Evolutionary conservation across 92 coral and sea anemone genomes (phyloP).

Genomic region (Diadumene lineata): DNA sequence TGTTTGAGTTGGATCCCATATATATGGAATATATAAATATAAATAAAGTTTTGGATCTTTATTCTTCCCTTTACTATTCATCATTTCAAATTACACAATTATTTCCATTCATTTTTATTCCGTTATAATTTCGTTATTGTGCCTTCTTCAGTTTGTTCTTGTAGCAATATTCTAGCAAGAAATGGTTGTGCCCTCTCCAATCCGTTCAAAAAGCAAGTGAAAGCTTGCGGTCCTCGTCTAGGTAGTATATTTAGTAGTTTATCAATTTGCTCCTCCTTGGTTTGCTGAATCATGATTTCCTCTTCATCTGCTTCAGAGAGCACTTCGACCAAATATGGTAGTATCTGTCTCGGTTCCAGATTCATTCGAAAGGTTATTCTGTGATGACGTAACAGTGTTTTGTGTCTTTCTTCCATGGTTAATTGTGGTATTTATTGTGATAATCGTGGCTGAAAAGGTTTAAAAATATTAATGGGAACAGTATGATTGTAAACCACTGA

Average conservation of each 20-base stretch:
- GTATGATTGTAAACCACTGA: too few relatives aligned
- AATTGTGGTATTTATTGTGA: neutral
- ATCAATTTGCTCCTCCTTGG: slow-evolving; percentile 70
- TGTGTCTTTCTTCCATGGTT: slow-evolving; percentile 66
- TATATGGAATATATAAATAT: too few relatives aligned
- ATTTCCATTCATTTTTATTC: too few relatives aligned
- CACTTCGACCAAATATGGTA: slow-evolving; percentile 64
- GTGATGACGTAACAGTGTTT: slow-evolving; percentile 54
- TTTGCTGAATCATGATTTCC: slow-evolving; percentile 56
- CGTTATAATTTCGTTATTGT: neutral
- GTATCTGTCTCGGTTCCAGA: slow-evolving; percentile 72
- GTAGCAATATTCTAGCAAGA: slow-evolving; percentile 49
- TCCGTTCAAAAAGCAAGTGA: slow-evolving; percentile 62
- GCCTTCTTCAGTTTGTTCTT: slow-evolving; percentile 48
- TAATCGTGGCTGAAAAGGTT: too few relatives aligned
- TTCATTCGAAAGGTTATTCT: slow-evolving; percentile 58
- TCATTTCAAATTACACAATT: too few relatives aligned
- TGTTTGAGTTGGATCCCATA: too few relatives aligned
- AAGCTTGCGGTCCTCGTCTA: slow-evolving; percentile 80
- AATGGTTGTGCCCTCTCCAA: slow-evolving; percentile 56
- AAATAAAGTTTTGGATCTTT: too few relatives aligned
- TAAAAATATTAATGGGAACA: too few relatives aligned
- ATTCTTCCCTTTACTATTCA: too few relatives aligned
- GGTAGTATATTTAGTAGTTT: slow-evolving; percentile 70
- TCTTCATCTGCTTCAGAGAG: slow-evolving; percentile 67